These are phyloP conservation scores for Ephestia elutella DNA, from an alignment of 1,140 invertebrate genomes.

Conservation along the genomic window DNA sequence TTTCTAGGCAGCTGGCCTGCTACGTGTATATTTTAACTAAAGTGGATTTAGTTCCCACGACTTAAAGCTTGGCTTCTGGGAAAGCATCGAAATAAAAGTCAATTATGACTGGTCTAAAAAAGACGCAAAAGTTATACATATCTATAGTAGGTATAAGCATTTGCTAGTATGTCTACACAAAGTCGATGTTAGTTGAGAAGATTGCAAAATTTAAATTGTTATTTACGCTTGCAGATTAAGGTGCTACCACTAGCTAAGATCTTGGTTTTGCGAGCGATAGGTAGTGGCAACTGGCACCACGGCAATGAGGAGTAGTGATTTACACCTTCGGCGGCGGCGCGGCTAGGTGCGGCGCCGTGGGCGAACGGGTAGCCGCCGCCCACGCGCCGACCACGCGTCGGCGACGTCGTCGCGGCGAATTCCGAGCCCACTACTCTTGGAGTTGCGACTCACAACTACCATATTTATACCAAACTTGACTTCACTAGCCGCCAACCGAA, in stretches of 20 bases:
- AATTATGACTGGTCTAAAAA: not conserved
- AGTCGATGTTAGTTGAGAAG: not conserved
- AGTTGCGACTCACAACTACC: slow-evolving; percentile 19
- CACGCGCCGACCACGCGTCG: slow-evolving; percentile 38
- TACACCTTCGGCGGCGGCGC: slow-evolving; percentile 34
- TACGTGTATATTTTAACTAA: not conserved
- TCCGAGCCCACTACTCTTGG: slow-evolving; percentile 42
- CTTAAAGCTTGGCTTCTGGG: not conserved
- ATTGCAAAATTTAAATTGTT: too few relatives aligned
- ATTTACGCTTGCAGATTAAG: not conserved
- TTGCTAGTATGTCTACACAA: too few relatives aligned
- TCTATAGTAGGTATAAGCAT: too few relatives aligned
- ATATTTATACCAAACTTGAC: slow-evolving; percentile 1
- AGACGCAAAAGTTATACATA: too few relatives aligned
- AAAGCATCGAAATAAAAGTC: not conserved
- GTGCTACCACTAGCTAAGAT: not conserved
- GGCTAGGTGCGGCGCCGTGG: slow-evolving; percentile 59
- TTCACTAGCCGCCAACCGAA: slow-evolving; percentile 19
- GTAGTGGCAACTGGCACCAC: slow-evolving; percentile 21
- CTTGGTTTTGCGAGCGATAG: slow-evolving; percentile 10
- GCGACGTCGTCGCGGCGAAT: slow-evolving; percentile 45
- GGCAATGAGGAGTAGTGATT: slow-evolving; percentile 29
- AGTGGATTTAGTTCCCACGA: not conserved
- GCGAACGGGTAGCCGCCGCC: slow-evolving; percentile 44
- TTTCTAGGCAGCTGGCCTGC: not conserved